These are phyloP conservation scores for Antheraea yamamai DNA, from an alignment of 2,888 invertebrate genomes.

Conservation along the genomic window DNA sequence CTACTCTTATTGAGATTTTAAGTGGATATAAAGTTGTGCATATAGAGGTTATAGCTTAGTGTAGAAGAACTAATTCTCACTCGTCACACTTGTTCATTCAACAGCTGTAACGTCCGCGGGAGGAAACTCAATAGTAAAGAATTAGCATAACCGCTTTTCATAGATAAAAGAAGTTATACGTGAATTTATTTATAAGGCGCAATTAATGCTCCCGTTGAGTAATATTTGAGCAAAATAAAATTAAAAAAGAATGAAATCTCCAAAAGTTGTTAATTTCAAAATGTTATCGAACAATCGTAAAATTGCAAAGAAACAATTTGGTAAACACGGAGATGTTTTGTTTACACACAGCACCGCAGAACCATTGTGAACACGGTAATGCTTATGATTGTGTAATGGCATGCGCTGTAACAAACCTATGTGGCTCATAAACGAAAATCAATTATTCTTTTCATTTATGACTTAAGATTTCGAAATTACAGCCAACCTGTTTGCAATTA, in stretches of 20 bases:
- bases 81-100: no score
- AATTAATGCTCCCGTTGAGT: not conserved
- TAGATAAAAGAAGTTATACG: not conserved
- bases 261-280: not conserved
- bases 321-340: slow-evolving; percentile 62
- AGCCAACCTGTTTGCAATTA: slow-evolving; percentile 32
- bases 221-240: not conserved
- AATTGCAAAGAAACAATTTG: slow-evolving; percentile 70
- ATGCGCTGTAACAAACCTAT: slow-evolving; percentile 45
- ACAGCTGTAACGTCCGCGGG: not conserved
- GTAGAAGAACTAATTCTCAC: no score
- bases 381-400: slow-evolving; percentile 50
- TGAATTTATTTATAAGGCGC: not conserved
- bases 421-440: slow-evolving; percentile 46
- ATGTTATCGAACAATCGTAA: slow-evolving; percentile 31
- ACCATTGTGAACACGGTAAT: slow-evolving; percentile 52
- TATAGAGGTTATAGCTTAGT: no score
- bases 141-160: not conserved
- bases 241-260: slow-evolving; percentile 7
- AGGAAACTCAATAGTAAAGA: not conserved
- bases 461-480: slow-evolving; percentile 11
- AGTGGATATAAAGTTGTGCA: no score
- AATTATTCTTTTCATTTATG: slow-evolving; percentile 33
- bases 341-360: slow-evolving; percentile 51
- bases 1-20: no score